Conservation (phyloP, 2,888 invertebrate genomes). For the Synergus gifuensis region DNA sequence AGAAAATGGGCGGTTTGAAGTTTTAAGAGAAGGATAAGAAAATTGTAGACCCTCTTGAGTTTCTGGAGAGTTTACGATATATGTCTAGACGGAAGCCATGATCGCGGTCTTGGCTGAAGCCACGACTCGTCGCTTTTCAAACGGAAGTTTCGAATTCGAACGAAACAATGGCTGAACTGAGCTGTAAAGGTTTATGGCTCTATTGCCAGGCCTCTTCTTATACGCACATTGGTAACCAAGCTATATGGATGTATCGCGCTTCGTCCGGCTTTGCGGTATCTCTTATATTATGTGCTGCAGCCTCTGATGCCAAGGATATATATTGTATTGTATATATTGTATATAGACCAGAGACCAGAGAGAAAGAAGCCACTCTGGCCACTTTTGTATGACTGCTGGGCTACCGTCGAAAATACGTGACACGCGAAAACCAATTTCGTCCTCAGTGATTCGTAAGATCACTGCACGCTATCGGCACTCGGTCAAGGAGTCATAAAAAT, state of each 20-base stretch:
- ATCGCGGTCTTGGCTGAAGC: slow-evolving; percentile 39
- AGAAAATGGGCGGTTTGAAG: background rate
- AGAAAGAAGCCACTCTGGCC: slow-evolving; percentile 9
- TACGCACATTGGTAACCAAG: slow-evolving; percentile 40
- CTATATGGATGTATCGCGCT: slow-evolving; percentile 29
- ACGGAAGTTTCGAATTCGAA: slow-evolving; percentile 72
- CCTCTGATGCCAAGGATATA: background rate
- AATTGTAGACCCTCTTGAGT: background rate
- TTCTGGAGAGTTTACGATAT: slow-evolving; percentile 34
- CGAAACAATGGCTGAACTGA: slow-evolving; percentile 69
- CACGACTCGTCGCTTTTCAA: slow-evolving; percentile 54
- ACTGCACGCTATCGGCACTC: slow-evolving; percentile 46
- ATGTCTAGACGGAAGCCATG: slow-evolving; percentile 45
- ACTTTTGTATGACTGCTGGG: slow-evolving; percentile 12
- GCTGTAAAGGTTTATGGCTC: slow-evolving; percentile 73
- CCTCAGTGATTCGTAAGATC: slow-evolving; percentile 46
- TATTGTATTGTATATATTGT: background rate
- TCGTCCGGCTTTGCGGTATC: slow-evolving; percentile 46
- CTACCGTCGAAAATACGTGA: slow-evolving; percentile 64
- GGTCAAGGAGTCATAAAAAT: slow-evolving; percentile 55
- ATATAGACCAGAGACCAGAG: background rate
- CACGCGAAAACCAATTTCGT: slow-evolving; percentile 71
- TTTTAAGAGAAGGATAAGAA: background rate
- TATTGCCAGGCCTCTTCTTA: slow-evolving; percentile 60
- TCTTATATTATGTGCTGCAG: slow-evolving; percentile 28